A percentile compares a stretch with the other conserved stretches of the same genome.
Conservation (phyloP, 2,888 invertebrate genomes). For the Cryptocephalus moraei region DNA sequence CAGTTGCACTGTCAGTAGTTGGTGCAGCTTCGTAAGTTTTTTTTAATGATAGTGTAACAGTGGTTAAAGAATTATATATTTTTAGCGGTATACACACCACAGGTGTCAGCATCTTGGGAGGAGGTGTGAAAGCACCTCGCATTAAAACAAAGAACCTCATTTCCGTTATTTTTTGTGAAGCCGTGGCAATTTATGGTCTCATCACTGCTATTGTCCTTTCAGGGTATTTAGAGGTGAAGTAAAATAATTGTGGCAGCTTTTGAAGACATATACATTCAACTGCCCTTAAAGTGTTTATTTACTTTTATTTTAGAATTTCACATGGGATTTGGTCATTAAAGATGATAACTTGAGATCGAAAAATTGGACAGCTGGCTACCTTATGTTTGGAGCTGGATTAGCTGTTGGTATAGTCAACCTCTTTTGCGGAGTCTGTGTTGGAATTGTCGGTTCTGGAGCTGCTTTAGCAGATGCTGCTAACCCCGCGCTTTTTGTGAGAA, state of each 20-base stretch:
- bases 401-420: constrained; percentile 95
- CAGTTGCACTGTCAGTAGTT: constrained; percentile 90
- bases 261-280: too few species aligned
- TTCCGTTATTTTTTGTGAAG: constrained; percentile 99
- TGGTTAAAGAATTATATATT: constrained; percentile 6
- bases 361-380: constrained; percentile 79
- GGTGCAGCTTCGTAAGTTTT: constrained; percentile 78
- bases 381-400: constrained; percentile 92
- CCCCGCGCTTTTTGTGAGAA: constrained; percentile 90
- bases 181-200: constrained; percentile 97
- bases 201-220: constrained; percentile 96
- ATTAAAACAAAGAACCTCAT: constrained; percentile 99
- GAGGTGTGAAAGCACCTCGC: constrained; percentile 94
- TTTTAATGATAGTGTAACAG: not conserved
- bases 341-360: constrained; percentile 39
- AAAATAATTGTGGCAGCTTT: too few species aligned
- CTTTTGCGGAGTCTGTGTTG: constrained; percentile 91
- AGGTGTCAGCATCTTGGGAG: constrained; percentile 91
- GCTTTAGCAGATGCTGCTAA: constrained; percentile 97
- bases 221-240: constrained; percentile 45
- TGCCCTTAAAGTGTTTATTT: too few species aligned
- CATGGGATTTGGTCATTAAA: constrained; percentile 35
- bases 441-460: constrained; percentile 94
- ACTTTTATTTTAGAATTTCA: constrained; percentile 33
- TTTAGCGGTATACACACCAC: constrained; percentile 88